Conservation (phyloP, 2,797 vertebrate species). For the Argya squamiceps region DNA sequence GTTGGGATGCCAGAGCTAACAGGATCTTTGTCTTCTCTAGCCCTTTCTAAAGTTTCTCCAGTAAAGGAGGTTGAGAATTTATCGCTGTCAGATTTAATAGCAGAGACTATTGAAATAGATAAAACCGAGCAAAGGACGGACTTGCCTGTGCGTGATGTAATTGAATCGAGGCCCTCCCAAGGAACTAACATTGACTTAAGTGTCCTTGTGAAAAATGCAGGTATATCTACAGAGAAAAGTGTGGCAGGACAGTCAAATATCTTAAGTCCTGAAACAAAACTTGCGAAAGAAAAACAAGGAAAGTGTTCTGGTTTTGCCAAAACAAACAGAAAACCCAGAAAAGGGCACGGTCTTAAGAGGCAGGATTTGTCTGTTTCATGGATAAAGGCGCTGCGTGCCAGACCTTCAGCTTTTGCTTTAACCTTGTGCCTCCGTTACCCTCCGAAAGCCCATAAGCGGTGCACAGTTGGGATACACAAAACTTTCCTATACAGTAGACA, state of each 20-base stretch:
- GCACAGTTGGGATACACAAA: constrained; percentile 55
- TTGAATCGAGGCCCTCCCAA: constrained; percentile 62
- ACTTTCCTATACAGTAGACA: constrained; percentile 80
- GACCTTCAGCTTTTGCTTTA: constrained; percentile 91
- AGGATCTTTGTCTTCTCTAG: constrained; percentile 80
- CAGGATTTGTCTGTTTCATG: constrained; percentile 60
- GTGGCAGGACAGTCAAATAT: constrained; percentile 19
- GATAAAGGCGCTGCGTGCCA: constrained; percentile 77
- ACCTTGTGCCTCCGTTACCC: constrained; percentile 83
- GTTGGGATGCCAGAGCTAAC: constrained; percentile 72
- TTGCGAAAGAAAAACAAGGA: constrained; percentile 57
- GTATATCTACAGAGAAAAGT: constrained; percentile 33
- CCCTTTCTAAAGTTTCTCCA: constrained; percentile 73
- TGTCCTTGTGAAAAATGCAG: constrained; percentile 77
- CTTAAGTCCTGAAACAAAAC: constrained; percentile 48
- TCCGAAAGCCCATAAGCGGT: constrained; percentile 67
- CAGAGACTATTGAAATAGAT: constrained; percentile 69
- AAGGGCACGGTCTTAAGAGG: constrained; percentile 45
- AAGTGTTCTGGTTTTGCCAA: constrained; percentile 50
- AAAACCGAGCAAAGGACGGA: constrained; percentile 43
- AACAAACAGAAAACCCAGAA: constrained; percentile 50
- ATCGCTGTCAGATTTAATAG: constrained; percentile 78
- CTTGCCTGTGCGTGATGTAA: background rate
- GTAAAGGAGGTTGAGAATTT: constrained; percentile 66
- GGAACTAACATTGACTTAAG: constrained; percentile 83